Conservation (phyloP, 2,113 vertebrate species). For the Cynocephalus volans region DNA sequence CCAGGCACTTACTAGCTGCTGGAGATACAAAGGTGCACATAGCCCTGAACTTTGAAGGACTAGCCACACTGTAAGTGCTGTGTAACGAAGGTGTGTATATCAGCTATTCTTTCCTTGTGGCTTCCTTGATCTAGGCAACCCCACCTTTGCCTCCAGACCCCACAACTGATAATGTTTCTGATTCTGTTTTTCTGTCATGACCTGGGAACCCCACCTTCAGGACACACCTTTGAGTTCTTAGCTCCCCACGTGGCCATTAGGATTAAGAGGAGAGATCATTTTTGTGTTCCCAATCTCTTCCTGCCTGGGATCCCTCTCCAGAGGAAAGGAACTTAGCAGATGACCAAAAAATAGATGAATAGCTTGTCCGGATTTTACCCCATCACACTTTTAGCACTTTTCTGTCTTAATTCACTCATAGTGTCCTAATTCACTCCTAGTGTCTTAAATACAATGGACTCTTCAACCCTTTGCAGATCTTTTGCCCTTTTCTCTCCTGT, state of each 20-base stretch:
- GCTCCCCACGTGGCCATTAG: neutral
- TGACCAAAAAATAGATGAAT: neutral
- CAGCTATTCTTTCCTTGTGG: neutral
- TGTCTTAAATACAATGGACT: neutral
- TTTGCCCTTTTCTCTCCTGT: conserved; percentile 12
- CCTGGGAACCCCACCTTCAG: conserved; percentile 5
- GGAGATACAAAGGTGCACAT: neutral
- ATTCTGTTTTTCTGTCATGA: conserved; percentile 9
- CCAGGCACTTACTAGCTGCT: neutral
- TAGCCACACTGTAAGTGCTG: neutral
- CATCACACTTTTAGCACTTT: neutral
- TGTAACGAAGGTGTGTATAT: neutral
- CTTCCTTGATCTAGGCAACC: neutral
- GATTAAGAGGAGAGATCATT: conserved; percentile 3
- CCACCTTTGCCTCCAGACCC: neutral
- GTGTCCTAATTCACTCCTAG: neutral
- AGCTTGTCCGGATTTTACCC: neutral
- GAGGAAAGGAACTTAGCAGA: neutral
- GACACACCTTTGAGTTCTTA: neutral
- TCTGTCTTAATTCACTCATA: neutral
- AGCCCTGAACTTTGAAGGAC: neutral
- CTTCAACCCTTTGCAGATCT: neutral
- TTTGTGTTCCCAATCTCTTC: conserved; percentile 25
- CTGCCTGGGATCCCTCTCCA: neutral
- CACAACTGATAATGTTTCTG: neutral